Base-by-base conservation (phyloP, 2,888 invertebrate species). In the Plagiodera versicolora region DNA sequence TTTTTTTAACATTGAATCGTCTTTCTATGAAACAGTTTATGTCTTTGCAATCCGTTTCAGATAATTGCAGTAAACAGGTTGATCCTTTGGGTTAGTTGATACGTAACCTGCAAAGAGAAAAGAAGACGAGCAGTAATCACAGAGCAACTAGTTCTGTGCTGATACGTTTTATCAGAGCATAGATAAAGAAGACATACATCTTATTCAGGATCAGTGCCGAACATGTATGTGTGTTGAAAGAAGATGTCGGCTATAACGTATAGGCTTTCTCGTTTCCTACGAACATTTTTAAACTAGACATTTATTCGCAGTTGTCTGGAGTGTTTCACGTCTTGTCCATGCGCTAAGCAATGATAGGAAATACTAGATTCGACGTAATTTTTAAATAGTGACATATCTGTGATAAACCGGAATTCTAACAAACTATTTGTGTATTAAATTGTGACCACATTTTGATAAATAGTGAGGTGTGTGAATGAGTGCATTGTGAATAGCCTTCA, bases 321-420 rank as follows among this genome's bases (percentile, higher is more conserved):
- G 70, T 70, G 71, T 73, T 71, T 73, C 39, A 39, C 11, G 39
- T 39, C 39, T 14, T 39, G 39, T 14, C 39, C 71, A 68, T 70
- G 60, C 56, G 53, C 70, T 67, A 58, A 63, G 68, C 66, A 69
- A 73, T 75, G 73, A 72, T 72, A 72, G 72, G 71, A 65, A 70
- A 73, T 74, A 73, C 72, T 67, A 69, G 67, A 61, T 72, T 72
- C 70, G 65, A 67, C 68, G 70, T 71, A 72, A 65, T 70, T 67
- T 69, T 70, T 63, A 69, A 70, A 74, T 66, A 69, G 70, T 73
- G 74, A 74, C 73, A 67, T 74, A 73, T 75, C 78, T 78, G 78
- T 78, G 79, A 78, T 78, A 79, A 70, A 71, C 68, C 56, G 69
- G 73, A 75, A 74, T 74, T 74, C 74, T 77, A 76, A 76, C 74